These are phyloP conservation scores for Anadara kagoshimensis DNA, from an alignment of 1,140 invertebrate species.

Conservation along the genomic window DNA sequence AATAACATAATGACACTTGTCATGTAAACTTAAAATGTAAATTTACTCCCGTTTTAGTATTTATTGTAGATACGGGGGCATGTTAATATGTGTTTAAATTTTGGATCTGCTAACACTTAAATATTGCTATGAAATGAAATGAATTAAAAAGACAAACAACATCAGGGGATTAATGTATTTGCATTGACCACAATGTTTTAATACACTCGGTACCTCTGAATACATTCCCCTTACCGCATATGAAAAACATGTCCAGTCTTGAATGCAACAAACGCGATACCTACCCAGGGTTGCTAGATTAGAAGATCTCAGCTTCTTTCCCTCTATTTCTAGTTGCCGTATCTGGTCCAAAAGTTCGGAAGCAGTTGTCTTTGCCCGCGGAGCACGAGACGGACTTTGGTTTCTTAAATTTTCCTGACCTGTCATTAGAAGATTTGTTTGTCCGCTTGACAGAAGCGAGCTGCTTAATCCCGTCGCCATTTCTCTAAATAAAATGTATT, in stretches of 20 bases:
- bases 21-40: too few relatives aligned
- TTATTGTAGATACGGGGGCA: background rate
- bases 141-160: conserved; percentile 2
- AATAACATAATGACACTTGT: too few relatives aligned
- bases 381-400: conserved; percentile 8
- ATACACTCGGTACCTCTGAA: background rate
- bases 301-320: conserved; percentile 56
- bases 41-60: background rate
- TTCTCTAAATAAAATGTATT: background rate
- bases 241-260: conserved; percentile 47
- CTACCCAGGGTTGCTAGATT: conserved; percentile 45
- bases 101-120: background rate
- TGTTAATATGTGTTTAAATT: background rate
- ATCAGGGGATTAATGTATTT: conserved; percentile 13
- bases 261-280: conserved; percentile 23
- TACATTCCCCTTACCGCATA: conserved; percentile 3
- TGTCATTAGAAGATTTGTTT: background rate
- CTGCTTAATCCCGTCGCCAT: conserved; percentile 16
- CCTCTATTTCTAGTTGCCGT: conserved; percentile 61
- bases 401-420: background rate
- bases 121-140: conserved; percentile 10
- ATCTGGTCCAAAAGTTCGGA: conserved; percentile 60
- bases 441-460: background rate
- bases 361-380: conserved; percentile 40
- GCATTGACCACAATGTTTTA: background rate